Evolutionary conservation across 1,140 invertebrate species (phyloP), one percentile per base, ranked within the genome.

Genomic region (Diabrotica virgifera): DNA sequence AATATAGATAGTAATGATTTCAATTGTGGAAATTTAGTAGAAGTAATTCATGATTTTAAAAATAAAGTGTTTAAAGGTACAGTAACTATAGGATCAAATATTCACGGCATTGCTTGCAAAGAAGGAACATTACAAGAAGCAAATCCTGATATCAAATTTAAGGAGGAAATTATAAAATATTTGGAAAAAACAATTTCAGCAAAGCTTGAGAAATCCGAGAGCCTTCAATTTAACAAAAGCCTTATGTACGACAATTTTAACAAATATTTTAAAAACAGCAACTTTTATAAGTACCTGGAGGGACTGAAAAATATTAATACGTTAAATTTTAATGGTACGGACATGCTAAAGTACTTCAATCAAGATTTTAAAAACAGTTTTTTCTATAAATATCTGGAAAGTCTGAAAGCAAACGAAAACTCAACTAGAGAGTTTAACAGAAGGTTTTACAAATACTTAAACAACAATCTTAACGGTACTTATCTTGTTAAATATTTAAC

Each of bases 231-330:
- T 6, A n/a, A 62, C 5, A 8, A 11, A 6, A 62, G 36, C 36
- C 14, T 11, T 8, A 52, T 62, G 50, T 52, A 62, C 36, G 13
- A 62, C 8, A 53, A 62, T 51, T 52, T 62, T 35, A 62, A 62
- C 14, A 36, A 52, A 36, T 50, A 62, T 37, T 62, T 62, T 35
- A 62, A 53, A 36, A 53, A 54, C 5, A 62, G 59, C 37, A 62
- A 53, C 12, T 62, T 62, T 37, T 62, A 53, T 53, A 36, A 62
- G 24, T 53, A 62, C 52, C 36, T 62, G 52, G 59, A 62, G 13
- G 52, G 50, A 36, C 50, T 53, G 50, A 24, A 24, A 24, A 24
- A 24, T 24, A 24, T 24, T 24, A 52, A 52, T 14, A 36, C 24
- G 13, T 6, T 12, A 11, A 62, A 52, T 14, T 53, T 62, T 3